Base-by-base conservation (phyloP, 2,797 vertebrate species). In the Hafferia zeledoni region DNA sequence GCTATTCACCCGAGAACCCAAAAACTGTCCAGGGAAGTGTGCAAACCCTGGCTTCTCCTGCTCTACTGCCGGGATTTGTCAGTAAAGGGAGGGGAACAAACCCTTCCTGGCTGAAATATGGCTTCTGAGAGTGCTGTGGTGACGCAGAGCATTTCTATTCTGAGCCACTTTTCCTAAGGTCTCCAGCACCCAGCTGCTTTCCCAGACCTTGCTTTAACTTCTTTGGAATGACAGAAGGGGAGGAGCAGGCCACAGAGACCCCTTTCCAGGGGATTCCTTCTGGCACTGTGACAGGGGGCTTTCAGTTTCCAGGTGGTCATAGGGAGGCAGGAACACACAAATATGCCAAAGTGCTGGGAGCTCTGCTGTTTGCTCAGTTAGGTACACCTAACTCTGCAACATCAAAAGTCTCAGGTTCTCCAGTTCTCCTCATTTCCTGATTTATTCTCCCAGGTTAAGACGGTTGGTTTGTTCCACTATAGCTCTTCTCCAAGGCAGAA, bases 191-290 rank as follows among this genome's bases (percentile, higher is more conserved):
- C 19, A 0, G 24, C 71, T 89, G 68, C 82, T 93, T 80, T 84
- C 79, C 79, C 92, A 95, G 75, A 89, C 56, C 37, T 87, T 85
- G 63, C 70, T 94, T 63, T 79, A 79, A 82, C 83, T 83, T 88
- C 64, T 80, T 79, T 77, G 76, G 79, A 91, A 87, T 83, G 70
- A 82, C 41, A 15, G n/a, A 16, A 65, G 11, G 25, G 47, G 60
- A 79, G 69, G 49, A 41, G 44, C 22, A 56, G 72, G 28, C 41
- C 3, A 5, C 4, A 33, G 57, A 89, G 87, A 72, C 31, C 49
- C 28, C 37, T 74, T 64, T 63, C 46, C 17, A 2, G 25, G 60
- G 37, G 30, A 4, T 23, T 92, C 31, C 23, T 79, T 79, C 53
- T 72, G 82, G 64, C 20, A 67, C 7, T 1, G 1, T 22, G 43